Evolutionary conservation across 2,797 vertebrate species (phyloP).

Genomic region (Protosalanx chinensis): DNA sequence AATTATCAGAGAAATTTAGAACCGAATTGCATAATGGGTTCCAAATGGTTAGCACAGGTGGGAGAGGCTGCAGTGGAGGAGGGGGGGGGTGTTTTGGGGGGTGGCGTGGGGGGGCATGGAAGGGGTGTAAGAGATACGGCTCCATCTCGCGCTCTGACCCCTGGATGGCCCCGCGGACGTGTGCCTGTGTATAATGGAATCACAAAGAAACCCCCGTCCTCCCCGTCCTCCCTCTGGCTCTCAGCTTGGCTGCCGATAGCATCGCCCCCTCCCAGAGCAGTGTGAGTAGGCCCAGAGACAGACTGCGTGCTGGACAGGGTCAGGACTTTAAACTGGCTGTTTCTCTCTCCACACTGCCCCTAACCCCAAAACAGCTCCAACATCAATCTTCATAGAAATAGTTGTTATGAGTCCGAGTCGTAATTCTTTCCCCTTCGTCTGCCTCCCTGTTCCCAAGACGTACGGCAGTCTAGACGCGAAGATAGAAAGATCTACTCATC

Average conservation of each 20-base stretch:
- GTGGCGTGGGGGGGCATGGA: slow-evolving; percentile 8
- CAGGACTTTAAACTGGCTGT: background rate
- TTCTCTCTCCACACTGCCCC: slow-evolving; percentile 1
- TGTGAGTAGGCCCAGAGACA: background rate
- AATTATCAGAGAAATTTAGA: slow-evolving; percentile 63
- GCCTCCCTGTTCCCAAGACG: slow-evolving; percentile 53
- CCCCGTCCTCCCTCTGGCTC: background rate
- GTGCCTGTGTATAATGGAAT: slow-evolving; percentile 49
- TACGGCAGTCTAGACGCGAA: slow-evolving; percentile 35
- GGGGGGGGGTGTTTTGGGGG: slow-evolving; percentile 15
- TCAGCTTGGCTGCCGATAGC: slow-evolving; percentile 31
- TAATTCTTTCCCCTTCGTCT: slow-evolving; percentile 43
- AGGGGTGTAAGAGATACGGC: slow-evolving; percentile 54
- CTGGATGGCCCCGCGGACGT: slow-evolving; percentile 59
- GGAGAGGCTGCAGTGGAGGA: slow-evolving; percentile 35
- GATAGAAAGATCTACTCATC: slow-evolving; percentile 44
- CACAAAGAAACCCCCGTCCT: slow-evolving; percentile 22
- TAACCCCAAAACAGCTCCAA: slow-evolving; percentile 28
- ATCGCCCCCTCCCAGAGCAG: background rate
- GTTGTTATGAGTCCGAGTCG: slow-evolving; percentile 38
- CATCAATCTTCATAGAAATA: slow-evolving; percentile 53
- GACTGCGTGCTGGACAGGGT: background rate
- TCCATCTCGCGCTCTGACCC: slow-evolving; percentile 65
- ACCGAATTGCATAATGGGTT: slow-evolving; percentile 63
- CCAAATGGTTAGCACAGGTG: slow-evolving; percentile 62